Base-by-base conservation (phyloP, 2,797 vertebrate genomes). In the Cephalopachus bancanus region DNA sequence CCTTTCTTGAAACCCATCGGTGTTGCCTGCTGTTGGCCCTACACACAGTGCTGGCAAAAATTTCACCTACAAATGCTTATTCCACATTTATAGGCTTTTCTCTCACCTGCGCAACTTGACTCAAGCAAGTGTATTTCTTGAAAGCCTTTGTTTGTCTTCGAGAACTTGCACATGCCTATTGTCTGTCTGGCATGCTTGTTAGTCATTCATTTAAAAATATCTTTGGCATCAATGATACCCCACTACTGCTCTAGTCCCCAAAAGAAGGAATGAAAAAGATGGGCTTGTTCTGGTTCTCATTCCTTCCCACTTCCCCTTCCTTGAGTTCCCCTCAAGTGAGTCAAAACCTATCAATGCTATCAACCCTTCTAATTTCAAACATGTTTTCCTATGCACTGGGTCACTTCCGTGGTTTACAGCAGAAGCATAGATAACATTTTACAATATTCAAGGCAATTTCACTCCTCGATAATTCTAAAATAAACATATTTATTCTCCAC, bases 121-220 rank as follows among this genome's bases (percentile, higher is more conserved):
- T 28, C 44, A 28, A n/a, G 64, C n/a, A n/a, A n/a, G 37, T 5
- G 37, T 2, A 37, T 75, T 17, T 20, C 19, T 49, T 8, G 76
- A 80, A 72, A 80, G 16, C 20, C 51, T 57, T 37, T 8, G 5
- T 62, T 44, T 30, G 59, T 72, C 60, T 67, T 33, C n/a, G 3
- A 1, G 5, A 60, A 3, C 37, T 19, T 2, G 1, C 5, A 10
- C 3, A 6, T 0, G 16, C 10, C 20, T 11, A 26, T 55, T 49
- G 53, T 67, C 65, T 26, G 6, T 17, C 10, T 26, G 64, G 33
- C 16, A 10, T 1, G 37, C 22, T 62, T 53, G 71, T 60, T 15
- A 9, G 4, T 8, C 30, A 20, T 55, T n/a, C 81, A 33, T 12
- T 76, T 37, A 14, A 62, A 86, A 71, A 60, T 1, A 16, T 8